Percentiles rank a stretch among this genome's conserved stretches.
These are phyloP conservation scores for Jacana jacana DNA, from an alignment of 2,113 vertebrate genomes.

Conservation along the genomic window DNA sequence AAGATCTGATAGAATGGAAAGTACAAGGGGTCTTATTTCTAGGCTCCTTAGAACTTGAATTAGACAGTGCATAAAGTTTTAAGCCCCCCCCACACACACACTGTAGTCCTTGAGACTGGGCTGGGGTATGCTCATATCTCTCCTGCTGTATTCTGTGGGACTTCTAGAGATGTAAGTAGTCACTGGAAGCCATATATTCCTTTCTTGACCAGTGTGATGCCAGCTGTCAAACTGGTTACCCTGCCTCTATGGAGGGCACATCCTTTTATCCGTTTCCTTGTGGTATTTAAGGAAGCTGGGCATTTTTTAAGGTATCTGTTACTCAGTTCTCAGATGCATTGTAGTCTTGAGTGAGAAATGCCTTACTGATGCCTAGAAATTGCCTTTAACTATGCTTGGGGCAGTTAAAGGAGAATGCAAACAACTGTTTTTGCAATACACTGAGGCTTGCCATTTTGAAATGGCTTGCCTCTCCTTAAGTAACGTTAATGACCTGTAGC, in stretches of 20 bases:
- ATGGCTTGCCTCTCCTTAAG: background rate
- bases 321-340: background rate
- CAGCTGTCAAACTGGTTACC: background rate
- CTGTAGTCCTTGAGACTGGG: background rate
- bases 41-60: background rate
- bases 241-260: background rate
- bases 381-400: background rate
- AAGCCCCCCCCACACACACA: background rate
- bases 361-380: background rate
- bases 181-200: background rate
- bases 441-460: background rate
- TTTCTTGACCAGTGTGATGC: background rate
- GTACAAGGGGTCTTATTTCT: background rate
- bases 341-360: background rate
- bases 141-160: background rate
- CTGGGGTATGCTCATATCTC: background rate
- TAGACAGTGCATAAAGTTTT: background rate
- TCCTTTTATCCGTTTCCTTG: background rate
- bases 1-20: background rate
- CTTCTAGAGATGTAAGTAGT: background rate
- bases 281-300: background rate
- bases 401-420: background rate
- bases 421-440: background rate
- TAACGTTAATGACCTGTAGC: background rate
- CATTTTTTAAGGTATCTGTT: background rate